Percentiles rank a stretch among this genome's conserved stretches.
These are phyloP conservation scores for Ctena decussata DNA, from an alignment of 2,888 invertebrate species.

Conservation along the genomic window DNA sequence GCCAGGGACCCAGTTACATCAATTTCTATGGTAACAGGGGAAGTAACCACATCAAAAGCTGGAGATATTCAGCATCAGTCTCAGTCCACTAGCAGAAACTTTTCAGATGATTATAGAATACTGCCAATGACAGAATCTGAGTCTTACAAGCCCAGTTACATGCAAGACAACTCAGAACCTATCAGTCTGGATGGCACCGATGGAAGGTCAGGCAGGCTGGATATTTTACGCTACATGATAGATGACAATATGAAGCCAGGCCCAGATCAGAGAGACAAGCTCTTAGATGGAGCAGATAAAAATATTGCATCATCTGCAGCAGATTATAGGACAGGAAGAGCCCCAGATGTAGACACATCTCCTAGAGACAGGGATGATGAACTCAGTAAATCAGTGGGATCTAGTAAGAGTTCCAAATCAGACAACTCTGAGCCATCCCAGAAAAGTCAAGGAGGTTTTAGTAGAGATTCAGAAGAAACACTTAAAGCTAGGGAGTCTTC, in stretches of 20 bases:
- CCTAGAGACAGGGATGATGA: slow-evolving; percentile 2
- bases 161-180: neutral
- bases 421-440: slow-evolving; percentile 54
- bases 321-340: neutral
- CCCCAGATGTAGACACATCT: neutral
- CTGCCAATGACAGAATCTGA: neutral
- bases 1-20: slow-evolving; percentile 28
- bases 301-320: neutral
- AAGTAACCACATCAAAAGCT: slow-evolving; percentile 26
- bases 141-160: slow-evolving; percentile 5
- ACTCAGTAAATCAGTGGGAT: slow-evolving; percentile 4
- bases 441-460: neutral
- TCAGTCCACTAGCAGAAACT: neutral
- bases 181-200: neutral
- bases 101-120: slow-evolving; percentile 9
- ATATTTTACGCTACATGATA: slow-evolving; percentile 51
- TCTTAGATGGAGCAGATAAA: neutral
- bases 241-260: slow-evolving; percentile 16
- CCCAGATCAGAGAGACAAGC: neutral
- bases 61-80: slow-evolving; percentile 3
- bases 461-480: slow-evolving; percentile 40
- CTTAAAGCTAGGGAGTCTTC: slow-evolving; percentile 40
- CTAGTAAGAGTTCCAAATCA: slow-evolving; percentile 34
- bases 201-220: slow-evolving; percentile 27
- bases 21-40: slow-evolving; percentile 52